Percentiles rank a stretch among this genome's conserved stretches.
Conservation (phyloP, 2,888 invertebrate genomes). For the Drosophila histrio region DNA sequence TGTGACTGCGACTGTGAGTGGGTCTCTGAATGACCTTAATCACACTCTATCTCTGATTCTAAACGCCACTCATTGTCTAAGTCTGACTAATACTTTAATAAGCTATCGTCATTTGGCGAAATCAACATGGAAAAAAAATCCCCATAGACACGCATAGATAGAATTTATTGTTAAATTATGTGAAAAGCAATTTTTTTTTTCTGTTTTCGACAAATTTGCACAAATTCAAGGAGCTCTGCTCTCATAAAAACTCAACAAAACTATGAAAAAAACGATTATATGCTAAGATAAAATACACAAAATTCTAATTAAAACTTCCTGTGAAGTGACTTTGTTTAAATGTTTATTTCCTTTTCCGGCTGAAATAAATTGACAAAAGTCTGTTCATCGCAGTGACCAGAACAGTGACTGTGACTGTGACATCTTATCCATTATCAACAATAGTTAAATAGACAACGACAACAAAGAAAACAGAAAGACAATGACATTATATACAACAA, state of each 20-base stretch:
- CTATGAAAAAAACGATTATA: slow-evolving; percentile 22
- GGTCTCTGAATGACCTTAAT: slow-evolving; percentile 52
- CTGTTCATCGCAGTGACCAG: neutral
- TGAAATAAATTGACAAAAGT: neutral
- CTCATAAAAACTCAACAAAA: slow-evolving; percentile 21
- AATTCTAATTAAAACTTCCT: slow-evolving; percentile 36
- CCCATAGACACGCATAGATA: slow-evolving; percentile 13
- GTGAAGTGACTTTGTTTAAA: neutral
- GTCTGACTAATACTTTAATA: slow-evolving; percentile 22
- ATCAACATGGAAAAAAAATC: slow-evolving; percentile 20
- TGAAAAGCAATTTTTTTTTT: slow-evolving; percentile 36
- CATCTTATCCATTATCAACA: slow-evolving; percentile 37
- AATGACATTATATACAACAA: slow-evolving; percentile 24
- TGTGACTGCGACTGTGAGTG: slow-evolving; percentile 1
- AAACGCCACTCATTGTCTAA: slow-evolving; percentile 34
- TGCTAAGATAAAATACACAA: slow-evolving; percentile 7
- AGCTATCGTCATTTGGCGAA: slow-evolving; percentile 44
- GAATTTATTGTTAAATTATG: slow-evolving; percentile 58
- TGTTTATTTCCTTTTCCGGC: slow-evolving; percentile 18
- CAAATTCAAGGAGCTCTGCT: slow-evolving; percentile 58
- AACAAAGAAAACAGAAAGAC: slow-evolving; percentile 29
- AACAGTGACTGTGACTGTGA: slow-evolving; percentile 5
- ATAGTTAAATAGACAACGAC: slow-evolving; percentile 21
- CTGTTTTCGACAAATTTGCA: slow-evolving; percentile 54
- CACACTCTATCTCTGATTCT: slow-evolving; percentile 33